A percentile compares a stretch with the other conserved stretches of the same genome.
These are phyloP conservation scores for Catocala fraxini DNA, from an alignment of 2,888 invertebrate genomes.

Conservation along the genomic window DNA sequence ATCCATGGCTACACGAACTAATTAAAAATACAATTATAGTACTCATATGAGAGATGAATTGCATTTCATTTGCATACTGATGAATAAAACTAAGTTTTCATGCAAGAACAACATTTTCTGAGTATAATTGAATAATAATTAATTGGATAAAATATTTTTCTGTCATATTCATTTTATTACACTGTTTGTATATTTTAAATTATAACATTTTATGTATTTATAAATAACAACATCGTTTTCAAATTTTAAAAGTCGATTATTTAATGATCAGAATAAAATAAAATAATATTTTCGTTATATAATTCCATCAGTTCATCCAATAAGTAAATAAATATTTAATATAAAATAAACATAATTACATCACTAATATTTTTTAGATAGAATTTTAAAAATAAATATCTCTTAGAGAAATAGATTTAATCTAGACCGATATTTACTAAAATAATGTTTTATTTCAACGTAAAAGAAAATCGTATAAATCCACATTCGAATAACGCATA, in stretches of 20 bases:
- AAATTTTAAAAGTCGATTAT: no score
- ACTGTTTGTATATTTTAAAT: no score
- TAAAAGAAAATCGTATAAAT: constrained; percentile 22
- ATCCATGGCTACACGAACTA: constrained; percentile 30
- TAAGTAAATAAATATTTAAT: background rate
- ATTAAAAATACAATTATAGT: constrained; percentile 42
- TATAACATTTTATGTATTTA: no score
- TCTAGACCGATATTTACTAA: constrained; percentile 28
- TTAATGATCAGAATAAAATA: no score
- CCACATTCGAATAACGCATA: constrained; percentile 32
- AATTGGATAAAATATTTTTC: no score
- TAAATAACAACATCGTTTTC: no score
- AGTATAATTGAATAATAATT: background rate
- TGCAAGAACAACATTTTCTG: constrained; percentile 21
- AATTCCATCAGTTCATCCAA: background rate
- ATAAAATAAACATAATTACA: constrained; percentile 3
- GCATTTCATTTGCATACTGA: constrained; percentile 45
- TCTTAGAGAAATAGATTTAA: constrained; percentile 37
- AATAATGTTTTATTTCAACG: constrained; percentile 30
- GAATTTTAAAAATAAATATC: constrained; percentile 24
- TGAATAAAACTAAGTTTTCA: constrained; percentile 23
- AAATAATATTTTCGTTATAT: background rate
- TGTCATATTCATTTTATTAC: no score
- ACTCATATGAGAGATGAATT: constrained; percentile 37
- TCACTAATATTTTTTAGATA: constrained; percentile 3